These are phyloP conservation scores for Stenolophus ochropezus DNA, from an alignment of 2,888 invertebrate species.

Conservation along the genomic window DNA sequence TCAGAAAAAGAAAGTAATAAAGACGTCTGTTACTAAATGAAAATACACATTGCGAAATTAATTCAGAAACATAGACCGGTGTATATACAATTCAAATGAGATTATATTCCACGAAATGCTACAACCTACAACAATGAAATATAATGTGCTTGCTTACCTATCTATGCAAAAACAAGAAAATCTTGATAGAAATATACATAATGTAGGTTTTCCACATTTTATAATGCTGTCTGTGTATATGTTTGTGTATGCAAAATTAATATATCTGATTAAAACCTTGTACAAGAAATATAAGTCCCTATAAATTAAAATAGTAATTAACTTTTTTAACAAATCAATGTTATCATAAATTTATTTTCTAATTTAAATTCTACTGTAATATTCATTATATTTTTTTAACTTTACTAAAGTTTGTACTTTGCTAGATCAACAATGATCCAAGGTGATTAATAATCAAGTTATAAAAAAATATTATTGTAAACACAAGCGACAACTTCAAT, in stretches of 20 bases:
- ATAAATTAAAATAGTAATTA: no score
- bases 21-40: neutral
- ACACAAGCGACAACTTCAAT: no score
- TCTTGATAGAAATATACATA: neutral
- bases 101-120: neutral
- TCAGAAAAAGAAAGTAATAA: neutral
- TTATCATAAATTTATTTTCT: no score
- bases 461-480: no score
- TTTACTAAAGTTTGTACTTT: no score
- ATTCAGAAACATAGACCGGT: neutral
- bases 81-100: conserved; percentile 11
- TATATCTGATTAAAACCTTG: neutral
- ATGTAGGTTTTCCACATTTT: neutral
- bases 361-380: no score
- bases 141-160: neutral
- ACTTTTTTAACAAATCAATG: no score
- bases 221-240: conserved; percentile 4
- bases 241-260: neutral
- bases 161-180: conserved; percentile 11
- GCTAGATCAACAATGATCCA: no score
- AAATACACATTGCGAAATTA: neutral
- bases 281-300: no score
- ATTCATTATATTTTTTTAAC: no score
- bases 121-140: neutral
- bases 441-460: no score